phyloP scores from a whole-genome alignment of 2,113 vertebrate genomes.

The Donacobius atricapilla region DNA sequence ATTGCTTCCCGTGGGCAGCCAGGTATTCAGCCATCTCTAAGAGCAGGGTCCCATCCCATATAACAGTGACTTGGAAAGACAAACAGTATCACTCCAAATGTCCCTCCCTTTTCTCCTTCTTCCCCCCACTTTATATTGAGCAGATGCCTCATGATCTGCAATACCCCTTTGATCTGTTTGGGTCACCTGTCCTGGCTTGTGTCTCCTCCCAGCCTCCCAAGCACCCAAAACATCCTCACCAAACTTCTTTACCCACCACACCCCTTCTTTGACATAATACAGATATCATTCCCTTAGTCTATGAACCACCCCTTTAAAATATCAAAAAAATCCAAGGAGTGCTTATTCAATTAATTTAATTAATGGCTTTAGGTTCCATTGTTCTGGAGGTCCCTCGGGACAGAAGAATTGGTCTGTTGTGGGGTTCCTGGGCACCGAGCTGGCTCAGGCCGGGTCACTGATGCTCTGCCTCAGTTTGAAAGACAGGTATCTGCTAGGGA shows the following conservation, averaged over 20 bases:
- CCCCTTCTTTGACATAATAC: too few species aligned
- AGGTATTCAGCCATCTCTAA: background rate
- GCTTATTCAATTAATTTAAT: background rate
- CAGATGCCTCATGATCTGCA: fast-evolving
- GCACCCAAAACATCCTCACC: background rate
- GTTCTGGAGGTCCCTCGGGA: background rate
- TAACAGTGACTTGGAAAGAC: background rate
- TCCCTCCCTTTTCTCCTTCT: background rate
- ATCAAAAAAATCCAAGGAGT: background rate
- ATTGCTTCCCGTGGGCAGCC: background rate
- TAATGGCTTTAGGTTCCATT: background rate
- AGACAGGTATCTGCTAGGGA: too few species aligned
- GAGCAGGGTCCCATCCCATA: background rate
- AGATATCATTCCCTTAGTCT: background rate
- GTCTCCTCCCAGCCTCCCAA: background rate
- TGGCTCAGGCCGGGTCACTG: fast-evolving
- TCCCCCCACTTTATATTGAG: too few species aligned
- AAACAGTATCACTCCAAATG: background rate
- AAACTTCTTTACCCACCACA: background rate
- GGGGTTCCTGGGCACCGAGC: background rate
- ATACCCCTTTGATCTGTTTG: background rate
- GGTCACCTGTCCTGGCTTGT: background rate
- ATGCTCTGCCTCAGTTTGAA: too few species aligned
- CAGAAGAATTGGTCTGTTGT: fast-evolving
- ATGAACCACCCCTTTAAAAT: background rate